Percentiles rank a stretch among this genome's conserved stretches.
Conservation (phyloP, 2,113 vertebrate genomes). For the Plecturocebus donacophilus region DNA sequence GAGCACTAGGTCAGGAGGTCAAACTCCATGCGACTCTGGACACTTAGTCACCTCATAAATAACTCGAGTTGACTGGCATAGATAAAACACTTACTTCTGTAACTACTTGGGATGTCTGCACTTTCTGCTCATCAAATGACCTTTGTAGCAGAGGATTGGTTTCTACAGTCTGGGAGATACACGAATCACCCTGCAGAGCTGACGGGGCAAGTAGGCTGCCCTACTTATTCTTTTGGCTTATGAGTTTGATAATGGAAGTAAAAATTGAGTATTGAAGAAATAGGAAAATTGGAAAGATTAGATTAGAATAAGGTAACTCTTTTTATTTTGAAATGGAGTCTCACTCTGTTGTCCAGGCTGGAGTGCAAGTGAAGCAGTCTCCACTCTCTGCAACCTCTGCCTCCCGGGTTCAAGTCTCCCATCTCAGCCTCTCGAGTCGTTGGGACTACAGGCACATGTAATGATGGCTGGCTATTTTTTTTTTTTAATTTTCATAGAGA, state of each 20-base stretch:
- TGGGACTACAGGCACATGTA: too few species aligned
- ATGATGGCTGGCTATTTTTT: too few species aligned
- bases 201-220: neutral
- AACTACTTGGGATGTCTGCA: neutral
- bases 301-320: too few species aligned
- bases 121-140: neutral
- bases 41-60: neutral
- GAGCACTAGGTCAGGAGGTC: neutral
- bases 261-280: conserved; percentile 30
- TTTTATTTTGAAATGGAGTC: too few species aligned
- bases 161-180: neutral
- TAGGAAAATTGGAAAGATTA: neutral
- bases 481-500: too few species aligned
- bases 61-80: neutral
- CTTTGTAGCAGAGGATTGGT: neutral
- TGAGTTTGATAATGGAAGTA: neutral
- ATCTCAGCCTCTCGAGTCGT: too few species aligned
- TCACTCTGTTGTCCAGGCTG: too few species aligned
- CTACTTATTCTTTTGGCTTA: neutral
- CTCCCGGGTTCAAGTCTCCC: too few species aligned
- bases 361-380: too few species aligned
- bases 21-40: neutral
- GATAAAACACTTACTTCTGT: neutral
- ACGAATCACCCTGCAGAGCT: neutral
- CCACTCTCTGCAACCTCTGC: too few species aligned